Percentiles rank a stretch among this genome's conserved stretches.
phyloP scores from a whole-genome alignment of 1,140 invertebrate genomes.

The Lucilia cuprina region DNA sequence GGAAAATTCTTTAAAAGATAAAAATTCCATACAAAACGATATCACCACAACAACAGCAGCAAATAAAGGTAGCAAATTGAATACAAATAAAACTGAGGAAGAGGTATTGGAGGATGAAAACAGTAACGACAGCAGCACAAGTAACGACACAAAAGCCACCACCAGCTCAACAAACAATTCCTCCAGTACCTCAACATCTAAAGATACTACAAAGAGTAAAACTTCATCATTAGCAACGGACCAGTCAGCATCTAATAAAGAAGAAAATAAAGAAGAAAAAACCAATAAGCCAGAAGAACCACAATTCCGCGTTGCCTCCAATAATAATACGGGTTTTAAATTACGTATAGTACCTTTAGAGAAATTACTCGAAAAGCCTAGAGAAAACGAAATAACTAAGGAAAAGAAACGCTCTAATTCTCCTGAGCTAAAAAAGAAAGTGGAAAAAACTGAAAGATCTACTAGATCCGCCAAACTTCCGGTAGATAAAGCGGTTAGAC shows the following conservation, averaged over 20 bases:
- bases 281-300: neutral
- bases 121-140: conserved; percentile 3
- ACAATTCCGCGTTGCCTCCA: conserved; percentile 21
- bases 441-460: neutral
- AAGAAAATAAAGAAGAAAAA: neutral
- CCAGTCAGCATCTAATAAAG: neutral
- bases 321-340: conserved; percentile 43
- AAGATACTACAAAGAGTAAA: neutral
- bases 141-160: conserved; percentile 9
- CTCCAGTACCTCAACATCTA: conserved; percentile 25
- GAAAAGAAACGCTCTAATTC: neutral
- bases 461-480: neutral
- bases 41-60: no score
- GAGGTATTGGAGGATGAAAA: conserved; percentile 32
- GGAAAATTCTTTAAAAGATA: conserved; percentile 13
- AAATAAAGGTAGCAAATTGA: neutral
- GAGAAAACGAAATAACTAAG: neutral
- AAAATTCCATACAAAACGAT: neutral
- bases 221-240: neutral
- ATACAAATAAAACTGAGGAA: neutral
- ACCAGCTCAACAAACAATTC: neutral
- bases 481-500: neutral
- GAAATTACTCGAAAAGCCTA: conserved; percentile 50
- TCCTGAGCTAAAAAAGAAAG: neutral
- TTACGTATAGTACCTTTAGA: conserved; percentile 57